phyloP scores from a whole-genome alignment of 2,888 invertebrate species.

The Molorchus minor region DNA sequence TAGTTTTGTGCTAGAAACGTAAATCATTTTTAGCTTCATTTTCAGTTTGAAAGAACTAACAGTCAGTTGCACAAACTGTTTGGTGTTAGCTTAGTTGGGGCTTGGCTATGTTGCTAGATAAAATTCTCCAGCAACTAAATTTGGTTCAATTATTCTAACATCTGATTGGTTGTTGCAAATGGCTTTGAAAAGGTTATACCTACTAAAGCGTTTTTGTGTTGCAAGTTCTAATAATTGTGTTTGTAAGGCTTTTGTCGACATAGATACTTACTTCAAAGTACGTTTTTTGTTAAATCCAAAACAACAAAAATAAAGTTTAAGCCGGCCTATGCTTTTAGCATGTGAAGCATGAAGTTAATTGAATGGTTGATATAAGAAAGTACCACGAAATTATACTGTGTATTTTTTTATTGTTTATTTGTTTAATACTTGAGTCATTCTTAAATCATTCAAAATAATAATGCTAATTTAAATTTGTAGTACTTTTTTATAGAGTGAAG shows the following conservation, averaged over 20 bases:
- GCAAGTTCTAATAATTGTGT: background rate
- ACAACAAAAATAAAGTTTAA: constrained; percentile 49
- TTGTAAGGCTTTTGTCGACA: background rate
- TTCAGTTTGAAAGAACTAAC: too few species aligned
- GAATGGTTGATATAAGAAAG: constrained; percentile 48
- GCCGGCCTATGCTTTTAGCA: constrained; percentile 50
- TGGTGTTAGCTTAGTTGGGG: too few species aligned
- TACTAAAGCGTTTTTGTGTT: background rate
- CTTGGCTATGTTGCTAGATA: too few species aligned
- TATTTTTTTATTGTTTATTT: background rate
- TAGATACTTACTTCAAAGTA: too few species aligned
- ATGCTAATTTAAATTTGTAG: constrained; percentile 28
- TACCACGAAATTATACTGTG: constrained; percentile 35
- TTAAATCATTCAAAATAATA: background rate
- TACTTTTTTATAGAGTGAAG: constrained; percentile 46
- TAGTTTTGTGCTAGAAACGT: too few species aligned
- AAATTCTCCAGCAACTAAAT: too few species aligned
- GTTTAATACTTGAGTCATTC: background rate
- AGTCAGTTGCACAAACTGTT: too few species aligned
- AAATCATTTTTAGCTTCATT: too few species aligned
- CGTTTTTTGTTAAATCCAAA: constrained; percentile 35
- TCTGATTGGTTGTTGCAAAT: too few species aligned
- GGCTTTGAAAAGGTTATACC: too few species aligned
- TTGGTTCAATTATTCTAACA: too few species aligned
- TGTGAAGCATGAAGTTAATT: constrained; percentile 54